Evolutionary conservation across 2,113 vertebrate species (phyloP).

Genomic region (Oncorhynchus clarkii): DNA sequence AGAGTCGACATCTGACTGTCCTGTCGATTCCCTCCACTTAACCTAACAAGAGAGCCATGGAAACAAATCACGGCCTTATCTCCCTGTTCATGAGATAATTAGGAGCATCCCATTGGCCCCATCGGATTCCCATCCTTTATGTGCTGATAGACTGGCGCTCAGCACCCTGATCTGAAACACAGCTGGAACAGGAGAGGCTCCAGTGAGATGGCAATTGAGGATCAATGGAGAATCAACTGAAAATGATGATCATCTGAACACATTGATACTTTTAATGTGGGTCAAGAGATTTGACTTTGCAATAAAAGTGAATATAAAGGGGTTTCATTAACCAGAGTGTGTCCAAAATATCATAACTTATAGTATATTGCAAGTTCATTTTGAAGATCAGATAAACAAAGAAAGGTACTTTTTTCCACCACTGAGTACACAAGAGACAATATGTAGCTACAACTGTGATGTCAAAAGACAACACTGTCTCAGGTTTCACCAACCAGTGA

Average conservation of each 20-base stretch:
- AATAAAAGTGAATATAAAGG: slow-evolving; percentile 49
- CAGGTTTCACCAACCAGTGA: slow-evolving; percentile 36
- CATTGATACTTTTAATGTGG: slow-evolving; percentile 35
- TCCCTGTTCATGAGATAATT: slow-evolving; percentile 78
- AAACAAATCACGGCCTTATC: slow-evolving; percentile 74
- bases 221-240: slow-evolving; percentile 35
- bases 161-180: slow-evolving; percentile 50
- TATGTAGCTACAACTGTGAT: slow-evolving; percentile 25
- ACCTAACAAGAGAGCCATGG: slow-evolving; percentile 75
- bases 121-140: slow-evolving; percentile 70
- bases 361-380: not conserved
- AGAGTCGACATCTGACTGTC: slow-evolving; percentile 43
- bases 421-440: slow-evolving; percentile 25
- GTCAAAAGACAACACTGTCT: slow-evolving; percentile 43
- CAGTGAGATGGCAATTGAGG: not conserved
- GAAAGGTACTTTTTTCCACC: not conserved
- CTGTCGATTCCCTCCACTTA: slow-evolving; percentile 78
- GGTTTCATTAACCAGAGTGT: slow-evolving; percentile 31
- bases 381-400: not conserved
- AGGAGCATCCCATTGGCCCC: slow-evolving; percentile 68
- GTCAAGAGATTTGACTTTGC: slow-evolving; percentile 29
- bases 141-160: slow-evolving; percentile 41
- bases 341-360: not conserved
- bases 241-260: slow-evolving; percentile 9
- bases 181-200: slow-evolving; percentile 42